Conservation (phyloP, 1,140 invertebrate genomes). For the Chelonus insularis region DNA sequence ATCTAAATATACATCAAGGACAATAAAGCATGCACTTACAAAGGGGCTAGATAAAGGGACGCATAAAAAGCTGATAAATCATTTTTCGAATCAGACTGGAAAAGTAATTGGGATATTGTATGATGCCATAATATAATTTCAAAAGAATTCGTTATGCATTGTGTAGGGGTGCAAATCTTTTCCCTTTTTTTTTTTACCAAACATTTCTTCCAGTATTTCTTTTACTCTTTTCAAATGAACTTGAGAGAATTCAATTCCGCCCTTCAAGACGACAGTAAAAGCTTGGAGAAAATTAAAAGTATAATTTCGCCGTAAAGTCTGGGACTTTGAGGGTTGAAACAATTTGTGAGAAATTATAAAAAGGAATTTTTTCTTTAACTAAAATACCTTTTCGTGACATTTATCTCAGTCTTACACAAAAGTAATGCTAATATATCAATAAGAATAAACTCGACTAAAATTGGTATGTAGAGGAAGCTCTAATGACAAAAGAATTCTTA, state of each 20-base stretch:
- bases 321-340: background rate
- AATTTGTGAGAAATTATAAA: too few relatives aligned
- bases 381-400: too few relatives aligned
- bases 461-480: too few relatives aligned
- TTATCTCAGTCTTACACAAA: too few relatives aligned
- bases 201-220: constrained; percentile 20
- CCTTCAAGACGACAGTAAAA: background rate
- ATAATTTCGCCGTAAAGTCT: constrained; percentile 4
- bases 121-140: constrained; percentile 41
- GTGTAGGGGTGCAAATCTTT: constrained; percentile 35
- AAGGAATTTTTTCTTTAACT: too few relatives aligned
- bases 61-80: constrained; percentile 42
- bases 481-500: too few relatives aligned
- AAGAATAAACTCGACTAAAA: too few relatives aligned
- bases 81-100: constrained; percentile 41
- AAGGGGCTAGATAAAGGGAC: too few relatives aligned
- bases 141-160: constrained; percentile 46
- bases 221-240: background rate
- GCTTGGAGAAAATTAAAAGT: constrained; percentile 4
- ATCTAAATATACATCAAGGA: too few relatives aligned
- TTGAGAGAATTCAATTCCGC: background rate
- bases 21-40: too few relatives aligned
- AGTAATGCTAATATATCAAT: too few relatives aligned
- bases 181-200: constrained; percentile 29
- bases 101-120: constrained; percentile 49